phyloP scores from a whole-genome alignment of 1,140 invertebrate species.

The Trachymyrmex cornetzi region DNA sequence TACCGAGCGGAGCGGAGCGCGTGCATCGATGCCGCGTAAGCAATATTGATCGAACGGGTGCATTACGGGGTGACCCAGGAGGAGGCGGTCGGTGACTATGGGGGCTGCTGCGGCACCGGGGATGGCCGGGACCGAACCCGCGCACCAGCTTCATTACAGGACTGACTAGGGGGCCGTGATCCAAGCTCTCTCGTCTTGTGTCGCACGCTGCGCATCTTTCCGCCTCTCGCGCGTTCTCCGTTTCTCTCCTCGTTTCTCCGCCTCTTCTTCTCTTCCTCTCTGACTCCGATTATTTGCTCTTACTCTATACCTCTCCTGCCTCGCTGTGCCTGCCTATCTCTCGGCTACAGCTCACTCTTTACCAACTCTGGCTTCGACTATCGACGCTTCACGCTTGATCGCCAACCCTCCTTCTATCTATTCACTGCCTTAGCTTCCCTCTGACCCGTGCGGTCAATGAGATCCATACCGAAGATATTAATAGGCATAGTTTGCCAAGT shows the following conservation, averaged over 20 bases:
- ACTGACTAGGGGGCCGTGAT: conserved; percentile 73
- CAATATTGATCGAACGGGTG: conserved; percentile 81
- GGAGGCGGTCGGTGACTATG: conserved; percentile 69
- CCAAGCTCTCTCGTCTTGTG: conserved; percentile 65
- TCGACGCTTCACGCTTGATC: conserved; percentile 80
- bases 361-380: conserved; percentile 68
- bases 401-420: conserved; percentile 64
- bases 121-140: conserved; percentile 66
- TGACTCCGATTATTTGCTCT: conserved; percentile 33
- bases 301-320: not conserved
- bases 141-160: conserved; percentile 75
- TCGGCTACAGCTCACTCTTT: conserved; percentile 52
- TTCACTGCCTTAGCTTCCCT: conserved; percentile 39
- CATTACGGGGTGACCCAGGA: conserved; percentile 75
- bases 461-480: conserved; percentile 72
- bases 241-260: not conserved
- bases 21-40: conserved; percentile 76
- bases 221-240: conserved; percentile 51
- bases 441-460: conserved; percentile 67
- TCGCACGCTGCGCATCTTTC: conserved; percentile 16
- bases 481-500: conserved; percentile 70
- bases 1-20: conserved; percentile 65
- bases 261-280: not conserved
- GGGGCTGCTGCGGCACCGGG: conserved; percentile 74
- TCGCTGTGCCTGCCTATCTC: conserved; percentile 40